A percentile compares a stretch with the other conserved stretches of the same genome.
Evolutionary conservation across 2,797 vertebrate genomes (phyloP).

Genomic region (Sebastes hubbsi): DNA sequence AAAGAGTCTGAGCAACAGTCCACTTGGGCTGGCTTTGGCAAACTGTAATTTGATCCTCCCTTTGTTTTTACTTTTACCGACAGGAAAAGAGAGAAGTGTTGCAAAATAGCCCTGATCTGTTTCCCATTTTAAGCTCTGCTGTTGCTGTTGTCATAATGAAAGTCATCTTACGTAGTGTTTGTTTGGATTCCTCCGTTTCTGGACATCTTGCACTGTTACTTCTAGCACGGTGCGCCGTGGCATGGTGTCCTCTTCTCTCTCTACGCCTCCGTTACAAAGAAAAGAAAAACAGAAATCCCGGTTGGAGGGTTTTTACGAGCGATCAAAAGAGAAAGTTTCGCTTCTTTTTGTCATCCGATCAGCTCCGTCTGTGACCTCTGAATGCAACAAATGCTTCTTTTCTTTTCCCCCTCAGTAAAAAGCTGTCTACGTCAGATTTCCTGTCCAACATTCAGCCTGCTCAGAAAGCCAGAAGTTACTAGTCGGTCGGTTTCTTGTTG

Average conservation of each 20-base stretch:
- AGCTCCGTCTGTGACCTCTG: slow-evolving; percentile 8
- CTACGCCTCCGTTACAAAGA: slow-evolving; percentile 15
- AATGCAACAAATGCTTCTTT: slow-evolving; percentile 34
- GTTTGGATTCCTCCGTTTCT: slow-evolving; percentile 85
- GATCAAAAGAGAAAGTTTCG: slow-evolving; percentile 69
- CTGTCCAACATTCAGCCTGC: slow-evolving; percentile 50
- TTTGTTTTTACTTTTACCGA: slow-evolving; percentile 72
- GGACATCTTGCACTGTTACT: slow-evolving; percentile 86
- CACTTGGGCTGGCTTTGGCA: background rate
- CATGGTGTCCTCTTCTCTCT: slow-evolving; percentile 73
- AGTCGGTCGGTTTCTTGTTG: background rate
- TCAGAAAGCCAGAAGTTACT: slow-evolving; percentile 28
- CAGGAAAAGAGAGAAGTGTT: slow-evolving; percentile 17
- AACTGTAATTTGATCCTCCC: slow-evolving; percentile 80
- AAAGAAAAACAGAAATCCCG: slow-evolving; percentile 11
- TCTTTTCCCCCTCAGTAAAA: background rate
- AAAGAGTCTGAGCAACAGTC: background rate
- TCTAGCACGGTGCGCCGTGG: slow-evolving; percentile 83
- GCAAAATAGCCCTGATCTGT: background rate
- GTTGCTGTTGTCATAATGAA: background rate
- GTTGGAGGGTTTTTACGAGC: slow-evolving; percentile 16
- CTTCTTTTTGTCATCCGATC: slow-evolving; percentile 64
- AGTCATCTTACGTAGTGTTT: slow-evolving; percentile 84
- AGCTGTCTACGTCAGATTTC: slow-evolving; percentile 44
- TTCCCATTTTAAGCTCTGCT: slow-evolving; percentile 12